These are phyloP conservation scores for Sandelia bainsii DNA, from an alignment of 2,797 vertebrate genomes.

Conservation along the genomic window DNA sequence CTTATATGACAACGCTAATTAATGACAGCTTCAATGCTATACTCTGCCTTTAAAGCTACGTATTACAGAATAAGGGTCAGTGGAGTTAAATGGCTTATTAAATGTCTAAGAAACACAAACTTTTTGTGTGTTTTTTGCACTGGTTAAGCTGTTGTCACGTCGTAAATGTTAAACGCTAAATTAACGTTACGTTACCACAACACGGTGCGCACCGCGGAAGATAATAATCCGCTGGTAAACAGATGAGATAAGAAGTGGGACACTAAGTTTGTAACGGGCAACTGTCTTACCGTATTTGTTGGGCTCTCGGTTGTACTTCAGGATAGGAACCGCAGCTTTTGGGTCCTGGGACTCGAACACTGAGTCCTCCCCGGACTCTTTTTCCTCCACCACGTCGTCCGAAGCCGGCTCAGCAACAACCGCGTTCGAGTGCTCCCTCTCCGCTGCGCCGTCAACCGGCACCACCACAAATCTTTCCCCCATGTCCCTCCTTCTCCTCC, in stretches of 20 bases:
- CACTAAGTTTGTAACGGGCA: constrained; percentile 24
- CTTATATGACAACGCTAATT: no score
- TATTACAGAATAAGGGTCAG: no score
- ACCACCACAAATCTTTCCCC: constrained; percentile 85
- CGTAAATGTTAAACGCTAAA: no score
- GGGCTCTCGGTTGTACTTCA: constrained; percentile 85
- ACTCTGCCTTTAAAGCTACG: no score
- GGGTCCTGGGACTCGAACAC: constrained; percentile 60
- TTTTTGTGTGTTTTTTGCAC: no score
- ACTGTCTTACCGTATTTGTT: constrained; percentile 84
- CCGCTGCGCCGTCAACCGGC: constrained; percentile 71
- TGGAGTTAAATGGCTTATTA: no score
- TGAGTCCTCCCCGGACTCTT: constrained; percentile 55
- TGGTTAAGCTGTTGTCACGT: no score
- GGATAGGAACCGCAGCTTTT: constrained; percentile 77
- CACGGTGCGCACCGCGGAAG: not conserved
- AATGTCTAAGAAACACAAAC: no score
- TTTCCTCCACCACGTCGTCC: constrained; percentile 21
- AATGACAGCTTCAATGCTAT: no score
- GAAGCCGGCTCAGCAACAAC: constrained; percentile 55
- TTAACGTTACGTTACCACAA: no score
- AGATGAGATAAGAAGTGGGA: constrained; percentile 54
- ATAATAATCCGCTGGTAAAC: constrained; percentile 42
- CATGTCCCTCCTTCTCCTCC: constrained; percentile 65
- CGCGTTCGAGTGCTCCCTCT: constrained; percentile 44